A percentile compares a stretch with the other conserved stretches of the same genome.
Evolutionary conservation across 2,113 vertebrate genomes (phyloP).

Genomic region (Pseudorhombus dupliciocellatus): DNA sequence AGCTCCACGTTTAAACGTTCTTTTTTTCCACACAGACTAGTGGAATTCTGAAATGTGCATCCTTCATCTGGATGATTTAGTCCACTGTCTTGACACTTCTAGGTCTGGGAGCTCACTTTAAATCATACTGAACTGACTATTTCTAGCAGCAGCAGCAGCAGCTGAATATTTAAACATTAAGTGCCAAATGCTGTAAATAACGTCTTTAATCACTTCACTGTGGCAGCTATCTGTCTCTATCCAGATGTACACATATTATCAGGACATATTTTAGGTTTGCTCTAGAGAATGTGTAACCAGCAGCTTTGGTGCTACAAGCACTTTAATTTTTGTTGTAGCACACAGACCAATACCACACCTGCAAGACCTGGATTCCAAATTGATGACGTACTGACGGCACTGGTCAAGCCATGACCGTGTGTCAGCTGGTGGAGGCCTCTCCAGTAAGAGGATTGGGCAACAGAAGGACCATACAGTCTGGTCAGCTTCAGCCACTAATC

Average conservation of each 20-base stretch:
- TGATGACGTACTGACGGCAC: conserved; percentile 9
- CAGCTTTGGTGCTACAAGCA: neutral
- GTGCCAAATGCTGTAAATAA: neutral
- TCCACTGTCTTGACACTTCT: conserved; percentile 6
- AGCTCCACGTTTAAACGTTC: conserved; percentile 52
- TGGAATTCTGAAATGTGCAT: conserved; percentile 33
- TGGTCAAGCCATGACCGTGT: neutral
- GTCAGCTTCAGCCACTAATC: conserved; percentile 44
- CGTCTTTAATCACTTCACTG: neutral
- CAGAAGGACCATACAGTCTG: neutral
- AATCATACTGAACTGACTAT: conserved; percentile 6
- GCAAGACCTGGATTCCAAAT: conserved; percentile 3
- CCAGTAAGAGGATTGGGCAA: conserved; percentile 54
- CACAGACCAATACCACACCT: neutral
- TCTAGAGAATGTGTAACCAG: neutral
- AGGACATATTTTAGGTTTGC: neutral
- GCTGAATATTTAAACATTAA: conserved; percentile 13
- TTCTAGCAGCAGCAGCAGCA: neutral
- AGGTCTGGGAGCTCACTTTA: conserved; percentile 6
- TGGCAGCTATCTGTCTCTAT: conserved; percentile 5
- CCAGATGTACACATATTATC: neutral
- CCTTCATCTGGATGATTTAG: conserved; percentile 25
- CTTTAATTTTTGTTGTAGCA: neutral
- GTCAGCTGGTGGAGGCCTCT: conserved; percentile 32
- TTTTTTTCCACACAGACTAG: conserved; percentile 15